These are phyloP conservation scores for Eupithecia subumbrata DNA, from an alignment of 2,888 invertebrate species.

Conservation along the genomic window DNA sequence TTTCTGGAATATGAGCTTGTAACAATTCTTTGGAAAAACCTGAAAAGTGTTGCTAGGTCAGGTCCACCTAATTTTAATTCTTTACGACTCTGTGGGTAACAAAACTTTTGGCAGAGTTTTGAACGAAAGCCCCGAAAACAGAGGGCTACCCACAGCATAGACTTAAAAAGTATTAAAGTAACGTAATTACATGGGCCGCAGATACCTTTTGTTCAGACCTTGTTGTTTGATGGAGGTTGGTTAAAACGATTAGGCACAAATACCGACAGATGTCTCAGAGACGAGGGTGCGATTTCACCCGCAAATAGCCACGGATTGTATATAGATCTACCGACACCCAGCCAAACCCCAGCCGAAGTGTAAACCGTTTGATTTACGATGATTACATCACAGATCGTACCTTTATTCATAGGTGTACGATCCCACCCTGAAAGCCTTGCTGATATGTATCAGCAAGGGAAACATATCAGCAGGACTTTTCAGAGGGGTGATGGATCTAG, in stretches of 20 bases:
- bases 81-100: neutral
- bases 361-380: neutral
- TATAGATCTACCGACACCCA: neutral
- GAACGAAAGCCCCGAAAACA: neutral
- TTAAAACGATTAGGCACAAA: neutral
- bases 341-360: neutral
- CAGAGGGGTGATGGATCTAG: no score
- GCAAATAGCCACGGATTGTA: neutral
- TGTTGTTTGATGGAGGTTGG: conserved; percentile 6
- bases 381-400: neutral
- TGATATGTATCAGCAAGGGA: neutral
- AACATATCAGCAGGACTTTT: neutral
- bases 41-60: neutral
- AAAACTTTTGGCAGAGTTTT: neutral
- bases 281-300: conserved; percentile 6
- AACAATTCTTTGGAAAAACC: neutral
- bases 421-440: neutral
- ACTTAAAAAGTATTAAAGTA: neutral
- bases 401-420: neutral
- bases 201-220: neutral
- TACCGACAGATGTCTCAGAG: conserved; percentile 6
- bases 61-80: neutral
- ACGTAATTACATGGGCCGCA: neutral
- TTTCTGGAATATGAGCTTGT: neutral
- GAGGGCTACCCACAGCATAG: neutral